Evolutionary conservation across 2,797 vertebrate species (phyloP), one percentile per base, ranked within the genome.

Genomic region (Rhinogobio ventralis): DNA sequence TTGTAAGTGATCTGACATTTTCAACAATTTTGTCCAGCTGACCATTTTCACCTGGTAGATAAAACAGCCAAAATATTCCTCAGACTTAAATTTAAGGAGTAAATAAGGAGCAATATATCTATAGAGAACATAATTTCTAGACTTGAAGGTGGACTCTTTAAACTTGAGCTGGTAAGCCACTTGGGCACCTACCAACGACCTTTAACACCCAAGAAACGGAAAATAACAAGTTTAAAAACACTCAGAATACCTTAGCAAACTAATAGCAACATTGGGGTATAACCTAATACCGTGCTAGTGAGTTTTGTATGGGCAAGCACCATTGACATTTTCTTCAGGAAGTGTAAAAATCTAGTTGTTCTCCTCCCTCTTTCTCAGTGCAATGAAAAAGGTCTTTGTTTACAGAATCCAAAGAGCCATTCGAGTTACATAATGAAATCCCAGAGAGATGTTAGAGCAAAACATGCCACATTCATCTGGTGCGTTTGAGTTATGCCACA

Each of bases 401-500:
- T 55, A 36, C 13, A 13, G 3, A 79, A 74, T 66, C 62, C 68
- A 53, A 86, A 86, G 80, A 73, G 25, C 42, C 76, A 85, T 86
- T 82, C 60, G 45, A 69, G 69, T 53, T 79, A 73, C 71, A 55
- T 84, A 87, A 83, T 80, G 68, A 84, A 84, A 87, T 87, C 77
- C 84, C 55, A 71, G 78, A 69, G 85, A 85, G 84, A 67, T 64
- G 84, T 86, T 81, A 83, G 60, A 39, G 83, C 36, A 68, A 86
- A 87, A 89, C 86, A 79, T 87, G 67, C 84, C 57, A 79, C 85
- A 80, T 87, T 85, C 80, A 88, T 92, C 87, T 91, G 89, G 83
- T 90, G 66, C 28, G 51, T 60, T 60, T 82, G 83, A 85, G 84
- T 82, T 85, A 79, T 71, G 69, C 83, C 53, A 55, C 76, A 39